Percentiles rank a stretch among this genome's conserved stretches.
Conservation (phyloP, 2,113 vertebrate genomes). For the Trachemys scripta region DNA sequence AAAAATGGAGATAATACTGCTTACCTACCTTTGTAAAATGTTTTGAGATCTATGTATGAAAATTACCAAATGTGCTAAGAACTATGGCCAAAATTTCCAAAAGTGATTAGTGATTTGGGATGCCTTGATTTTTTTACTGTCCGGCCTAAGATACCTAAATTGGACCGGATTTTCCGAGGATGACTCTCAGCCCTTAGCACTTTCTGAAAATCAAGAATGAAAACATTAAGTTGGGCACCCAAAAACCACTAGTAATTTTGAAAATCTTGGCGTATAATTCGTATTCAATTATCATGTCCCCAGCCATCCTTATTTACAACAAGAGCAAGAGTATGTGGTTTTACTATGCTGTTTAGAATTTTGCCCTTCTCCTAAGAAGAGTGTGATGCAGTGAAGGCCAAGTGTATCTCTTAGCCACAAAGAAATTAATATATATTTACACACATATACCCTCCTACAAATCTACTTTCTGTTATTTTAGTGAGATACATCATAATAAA, state of each 20-base stretch:
- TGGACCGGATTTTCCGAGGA: not conserved
- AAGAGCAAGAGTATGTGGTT: not conserved
- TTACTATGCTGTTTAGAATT: not conserved
- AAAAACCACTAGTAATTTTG: not conserved
- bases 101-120: not conserved
- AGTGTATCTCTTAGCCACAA: not conserved
- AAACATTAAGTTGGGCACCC: not conserved
- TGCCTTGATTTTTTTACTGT: not conserved
- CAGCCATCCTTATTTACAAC: not conserved
- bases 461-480: not conserved
- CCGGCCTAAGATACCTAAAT: not conserved
- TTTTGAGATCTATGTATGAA: not conserved
- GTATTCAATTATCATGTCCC: not conserved
- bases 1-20: conserved; percentile 3
- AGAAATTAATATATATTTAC: not conserved
- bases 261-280: not conserved
- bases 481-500: not conserved
- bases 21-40: conserved; percentile 3
- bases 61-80: conserved; percentile 21
- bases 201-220: not conserved
- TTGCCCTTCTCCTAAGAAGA: not conserved
- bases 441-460: not conserved
- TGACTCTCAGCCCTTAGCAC: not conserved
- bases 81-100: conserved; percentile 29
- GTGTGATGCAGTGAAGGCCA: fast-evolving